phyloP scores from a whole-genome alignment of 64 coral and sea anemone species.

The Pocillopora damicornis region DNA sequence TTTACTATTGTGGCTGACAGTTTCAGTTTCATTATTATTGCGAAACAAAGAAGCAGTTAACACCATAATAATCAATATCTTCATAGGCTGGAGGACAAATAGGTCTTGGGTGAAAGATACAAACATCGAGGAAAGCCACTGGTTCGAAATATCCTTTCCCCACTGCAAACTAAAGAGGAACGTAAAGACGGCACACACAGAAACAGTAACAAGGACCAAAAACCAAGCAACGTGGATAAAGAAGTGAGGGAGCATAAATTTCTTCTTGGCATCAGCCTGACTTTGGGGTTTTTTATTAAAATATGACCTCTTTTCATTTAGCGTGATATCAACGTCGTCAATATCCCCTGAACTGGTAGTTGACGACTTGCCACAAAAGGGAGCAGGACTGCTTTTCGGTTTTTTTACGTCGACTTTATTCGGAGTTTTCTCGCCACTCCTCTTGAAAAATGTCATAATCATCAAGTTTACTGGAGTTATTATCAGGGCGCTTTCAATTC shows the following conservation, averaged over 20 bases:
- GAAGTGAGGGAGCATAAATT: constrained; percentile 29
- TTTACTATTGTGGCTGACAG: not conserved
- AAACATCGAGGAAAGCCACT: constrained; percentile 84
- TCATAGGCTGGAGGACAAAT: constrained; percentile 73
- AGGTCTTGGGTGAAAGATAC: constrained; percentile 73
- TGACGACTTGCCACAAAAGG: too few relatives aligned
- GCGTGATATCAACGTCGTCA: too few relatives aligned
- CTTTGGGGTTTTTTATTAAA: constrained; percentile 42
- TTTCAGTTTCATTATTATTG: not conserved
- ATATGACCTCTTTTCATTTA: not conserved
- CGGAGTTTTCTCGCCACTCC: too few relatives aligned
- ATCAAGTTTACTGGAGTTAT: too few relatives aligned
- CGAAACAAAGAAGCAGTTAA: constrained; percentile 36
- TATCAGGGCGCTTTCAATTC: constrained; percentile 27
- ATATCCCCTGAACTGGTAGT: too few relatives aligned
- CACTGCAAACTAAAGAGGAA: constrained; percentile 75
- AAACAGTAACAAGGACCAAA: constrained; percentile 46
- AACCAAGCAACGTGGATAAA: constrained; percentile 57
- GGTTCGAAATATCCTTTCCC: constrained; percentile 65
- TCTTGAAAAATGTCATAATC: too few relatives aligned
- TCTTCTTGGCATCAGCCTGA: not conserved
- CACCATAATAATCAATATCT: constrained; percentile 53
- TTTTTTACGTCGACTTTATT: too few relatives aligned
- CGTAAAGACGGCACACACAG: constrained; percentile 45
- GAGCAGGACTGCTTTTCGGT: too few relatives aligned